Conservation (phyloP, 1,140 invertebrate genomes). For the Liolophura sinensis region DNA sequence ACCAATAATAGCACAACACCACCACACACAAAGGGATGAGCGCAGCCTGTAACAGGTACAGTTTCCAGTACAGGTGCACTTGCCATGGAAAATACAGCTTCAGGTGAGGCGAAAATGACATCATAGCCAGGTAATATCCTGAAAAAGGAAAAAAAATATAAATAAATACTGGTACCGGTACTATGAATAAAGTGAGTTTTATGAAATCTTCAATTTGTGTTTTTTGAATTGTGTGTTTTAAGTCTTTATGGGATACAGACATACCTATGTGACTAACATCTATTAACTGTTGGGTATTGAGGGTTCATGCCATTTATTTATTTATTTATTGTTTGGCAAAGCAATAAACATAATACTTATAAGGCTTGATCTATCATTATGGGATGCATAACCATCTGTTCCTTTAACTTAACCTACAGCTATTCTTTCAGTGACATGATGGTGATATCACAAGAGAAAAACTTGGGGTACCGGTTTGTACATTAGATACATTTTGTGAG, state of each 20-base stretch:
- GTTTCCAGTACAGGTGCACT: slow-evolving; percentile 32
- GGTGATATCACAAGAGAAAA: no score
- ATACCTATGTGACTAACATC: neutral
- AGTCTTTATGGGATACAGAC: neutral
- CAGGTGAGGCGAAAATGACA: slow-evolving; percentile 36
- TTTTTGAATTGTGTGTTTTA: neutral
- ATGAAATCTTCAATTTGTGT: neutral
- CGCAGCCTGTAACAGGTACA: slow-evolving; percentile 32
- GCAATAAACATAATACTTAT: no score
- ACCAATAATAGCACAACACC: slow-evolving; percentile 64
- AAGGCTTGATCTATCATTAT: no score
- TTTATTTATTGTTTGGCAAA: no score
- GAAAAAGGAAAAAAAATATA: slow-evolving; percentile 19
- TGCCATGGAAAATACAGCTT: slow-evolving; percentile 33
- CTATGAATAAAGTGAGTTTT: neutral
- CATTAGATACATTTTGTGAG: no score
- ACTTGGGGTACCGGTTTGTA: no score
- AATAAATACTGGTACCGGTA: neutral
- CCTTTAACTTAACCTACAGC: no score
- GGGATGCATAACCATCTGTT: no score
- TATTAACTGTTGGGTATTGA: neutral
- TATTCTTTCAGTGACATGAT: no score
- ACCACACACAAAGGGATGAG: slow-evolving; percentile 30
- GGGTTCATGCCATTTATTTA: neutral
- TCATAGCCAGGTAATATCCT: slow-evolving; percentile 51